Percentiles rank a stretch among this genome's conserved stretches.
phyloP scores from a whole-genome alignment of 1,140 invertebrate genomes.

The Dermatophagoides farinae region DNA sequence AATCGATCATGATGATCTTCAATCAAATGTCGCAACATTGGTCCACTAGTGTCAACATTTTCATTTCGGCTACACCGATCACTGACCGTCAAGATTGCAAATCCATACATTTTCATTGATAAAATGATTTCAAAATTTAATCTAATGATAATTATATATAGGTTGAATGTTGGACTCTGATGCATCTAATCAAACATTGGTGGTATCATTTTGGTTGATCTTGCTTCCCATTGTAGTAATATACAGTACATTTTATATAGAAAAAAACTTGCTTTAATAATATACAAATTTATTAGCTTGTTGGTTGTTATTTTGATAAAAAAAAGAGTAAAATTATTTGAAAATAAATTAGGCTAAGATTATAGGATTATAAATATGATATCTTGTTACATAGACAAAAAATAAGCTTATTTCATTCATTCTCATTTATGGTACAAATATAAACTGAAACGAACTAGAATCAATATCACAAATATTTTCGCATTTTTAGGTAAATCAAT shows the following conservation, averaged over 20 bases:
- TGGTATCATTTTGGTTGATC: too few relatives aligned
- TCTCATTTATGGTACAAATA: too few relatives aligned
- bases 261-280: too few relatives aligned
- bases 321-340: too few relatives aligned
- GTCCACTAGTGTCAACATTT: slow-evolving; percentile 37
- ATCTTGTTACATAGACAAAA: background rate
- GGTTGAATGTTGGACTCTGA: too few relatives aligned
- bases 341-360: background rate
- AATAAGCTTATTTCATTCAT: background rate
- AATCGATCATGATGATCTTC: slow-evolving; percentile 19
- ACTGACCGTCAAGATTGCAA: slow-evolving; percentile 33
- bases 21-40: slow-evolving; percentile 29
- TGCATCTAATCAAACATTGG: too few relatives aligned
- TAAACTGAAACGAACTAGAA: background rate
- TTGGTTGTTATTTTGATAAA: too few relatives aligned
- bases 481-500: background rate
- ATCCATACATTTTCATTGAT: background rate
- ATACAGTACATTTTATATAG: too few relatives aligned
- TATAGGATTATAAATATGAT: background rate
- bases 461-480: background rate
- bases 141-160: background rate
- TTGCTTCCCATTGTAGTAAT: too few relatives aligned
- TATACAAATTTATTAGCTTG: too few relatives aligned
- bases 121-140: background rate
- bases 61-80: slow-evolving; percentile 37